Base-by-base conservation (phyloP, 2,113 vertebrate species). In the Anseranas semipalmata region DNA sequence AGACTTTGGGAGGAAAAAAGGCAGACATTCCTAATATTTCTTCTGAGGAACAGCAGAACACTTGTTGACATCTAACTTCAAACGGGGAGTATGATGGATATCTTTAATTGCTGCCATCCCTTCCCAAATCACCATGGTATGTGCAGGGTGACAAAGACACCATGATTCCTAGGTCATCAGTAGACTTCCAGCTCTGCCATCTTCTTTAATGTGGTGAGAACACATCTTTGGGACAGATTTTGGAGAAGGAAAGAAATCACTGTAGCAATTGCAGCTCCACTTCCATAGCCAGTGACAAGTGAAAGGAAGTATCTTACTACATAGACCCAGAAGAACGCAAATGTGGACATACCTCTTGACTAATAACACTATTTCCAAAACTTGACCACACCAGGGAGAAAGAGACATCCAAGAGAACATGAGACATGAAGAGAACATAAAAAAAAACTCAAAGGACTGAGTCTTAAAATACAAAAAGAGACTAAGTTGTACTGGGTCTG, bases 51-150 rank as follows among this genome's bases (percentile, higher is more conserved):
- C 22, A 79, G 63, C 21, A 85, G 41, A 90, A 70, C n/a, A 70
- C 17, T 94, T 84, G 75, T 25, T 88, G 63, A 88, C 39, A 59
- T 74, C 27, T 85, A 88, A 88, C 63, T 91, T 89, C 90, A 95
- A 91, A 94, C 24, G 77, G 43, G 3, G 89, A 86, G 63, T 67
- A 55, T 67, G 75, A 93, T 35, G 56, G 35, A 90, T 67, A 83
- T 66, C 52, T n/a, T 66, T 88, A 96, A 94, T 56, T 90, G 59
- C 32, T 93, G 79, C 59, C 72, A 90, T 80, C 13, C 52, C 30
- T 86, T 27, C n/a, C 14, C 30, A 90, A 3, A 74, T 59, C 65
- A 76, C 68, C 65, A 73, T 59, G 85, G 37, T 32, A 93, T 70
- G 41, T 65, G 45, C 20, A 82, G 59, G n/a, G 71, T 0, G 12